These are phyloP conservation scores for Drosophila anceps DNA, from an alignment of 2,888 invertebrate species.

Conservation along the genomic window DNA sequence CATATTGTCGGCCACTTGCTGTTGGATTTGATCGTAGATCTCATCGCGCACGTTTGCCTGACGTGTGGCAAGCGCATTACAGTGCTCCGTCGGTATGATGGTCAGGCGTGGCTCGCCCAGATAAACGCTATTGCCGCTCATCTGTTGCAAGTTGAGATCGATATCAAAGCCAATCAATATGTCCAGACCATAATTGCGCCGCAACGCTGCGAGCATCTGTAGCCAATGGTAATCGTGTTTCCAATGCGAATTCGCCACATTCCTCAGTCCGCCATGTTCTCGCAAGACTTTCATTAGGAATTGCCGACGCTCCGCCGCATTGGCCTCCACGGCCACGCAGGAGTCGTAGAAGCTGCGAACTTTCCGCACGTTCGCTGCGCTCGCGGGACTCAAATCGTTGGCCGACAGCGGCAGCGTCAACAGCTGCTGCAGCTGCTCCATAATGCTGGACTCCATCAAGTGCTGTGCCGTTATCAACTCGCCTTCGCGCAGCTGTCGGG, in stretches of 20 bases:
- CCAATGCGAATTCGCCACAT: slow-evolving; percentile 73
- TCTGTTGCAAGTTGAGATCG: slow-evolving; percentile 69
- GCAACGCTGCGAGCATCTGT: slow-evolving; percentile 69
- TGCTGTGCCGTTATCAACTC: slow-evolving; percentile 64
- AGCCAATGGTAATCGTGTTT: slow-evolving; percentile 75
- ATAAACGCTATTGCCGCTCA: slow-evolving; percentile 72
- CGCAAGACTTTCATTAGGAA: slow-evolving; percentile 70
- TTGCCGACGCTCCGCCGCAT: slow-evolving; percentile 54
- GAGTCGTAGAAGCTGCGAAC: slow-evolving; percentile 78
- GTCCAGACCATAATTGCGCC: slow-evolving; percentile 77
- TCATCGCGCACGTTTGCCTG: slow-evolving; percentile 55
- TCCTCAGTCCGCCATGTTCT: slow-evolving; percentile 74
- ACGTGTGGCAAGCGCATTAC: slow-evolving; percentile 58
- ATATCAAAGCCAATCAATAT: slow-evolving; percentile 81
- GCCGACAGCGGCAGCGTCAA: slow-evolving; percentile 55
- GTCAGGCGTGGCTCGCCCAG: slow-evolving; percentile 77
- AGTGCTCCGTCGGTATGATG: slow-evolving; percentile 73
- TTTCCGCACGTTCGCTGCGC: slow-evolving; percentile 57
- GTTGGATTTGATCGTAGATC: slow-evolving; percentile 64
- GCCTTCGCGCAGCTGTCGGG: slow-evolving; percentile 45
- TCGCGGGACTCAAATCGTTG: slow-evolving; percentile 35
- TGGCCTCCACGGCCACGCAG: slow-evolving; percentile 64
- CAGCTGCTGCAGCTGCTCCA: slow-evolving; percentile 64
- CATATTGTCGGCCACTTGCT: slow-evolving; percentile 75
- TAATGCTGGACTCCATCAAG: slow-evolving; percentile 60